Evolutionary conservation across 2,888 invertebrate species (phyloP).

Genomic region (Boloria euphrosyne): DNA sequence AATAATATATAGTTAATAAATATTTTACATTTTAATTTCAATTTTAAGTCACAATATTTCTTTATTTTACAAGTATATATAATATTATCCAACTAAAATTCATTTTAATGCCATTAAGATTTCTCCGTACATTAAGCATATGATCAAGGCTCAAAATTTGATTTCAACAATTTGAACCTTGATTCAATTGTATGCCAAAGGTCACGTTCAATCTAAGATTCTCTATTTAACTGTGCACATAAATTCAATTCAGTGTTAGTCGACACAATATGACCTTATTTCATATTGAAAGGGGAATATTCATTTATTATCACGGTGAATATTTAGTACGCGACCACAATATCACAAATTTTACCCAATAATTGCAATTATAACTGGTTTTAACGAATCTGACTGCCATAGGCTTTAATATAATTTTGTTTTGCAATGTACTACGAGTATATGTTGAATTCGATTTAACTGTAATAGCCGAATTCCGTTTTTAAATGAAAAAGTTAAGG

Average conservation of each 20-base stretch:
- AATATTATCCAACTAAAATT: too few relatives aligned
- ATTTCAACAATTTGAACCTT: constrained; percentile 9
- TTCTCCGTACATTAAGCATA: background rate
- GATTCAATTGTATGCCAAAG: constrained; percentile 1
- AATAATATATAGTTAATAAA: too few relatives aligned
- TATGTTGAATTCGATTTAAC: too few relatives aligned
- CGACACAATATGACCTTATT: constrained; percentile 30
- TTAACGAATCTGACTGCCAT: too few relatives aligned
- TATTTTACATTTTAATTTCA: too few relatives aligned
- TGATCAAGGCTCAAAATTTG: background rate
- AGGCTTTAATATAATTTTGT: too few relatives aligned
- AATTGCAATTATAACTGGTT: background rate
- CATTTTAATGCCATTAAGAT: background rate
- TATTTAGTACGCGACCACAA: constrained; percentile 31
- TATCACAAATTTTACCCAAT: constrained; percentile 4
- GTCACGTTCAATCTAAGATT: constrained; percentile 16
- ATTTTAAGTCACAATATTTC: too few relatives aligned
- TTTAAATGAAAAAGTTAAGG: too few relatives aligned
- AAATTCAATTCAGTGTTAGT: constrained; percentile 25
- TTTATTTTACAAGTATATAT: too few relatives aligned
- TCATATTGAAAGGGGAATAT: constrained; percentile 27
- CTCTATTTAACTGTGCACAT: constrained; percentile 22
- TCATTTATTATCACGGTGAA: constrained; percentile 32
- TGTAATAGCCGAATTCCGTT: too few relatives aligned
- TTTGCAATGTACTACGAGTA: too few relatives aligned